Base-by-base conservation (phyloP, 1,140 invertebrate species). In the Leptestheria dahalacensis region DNA sequence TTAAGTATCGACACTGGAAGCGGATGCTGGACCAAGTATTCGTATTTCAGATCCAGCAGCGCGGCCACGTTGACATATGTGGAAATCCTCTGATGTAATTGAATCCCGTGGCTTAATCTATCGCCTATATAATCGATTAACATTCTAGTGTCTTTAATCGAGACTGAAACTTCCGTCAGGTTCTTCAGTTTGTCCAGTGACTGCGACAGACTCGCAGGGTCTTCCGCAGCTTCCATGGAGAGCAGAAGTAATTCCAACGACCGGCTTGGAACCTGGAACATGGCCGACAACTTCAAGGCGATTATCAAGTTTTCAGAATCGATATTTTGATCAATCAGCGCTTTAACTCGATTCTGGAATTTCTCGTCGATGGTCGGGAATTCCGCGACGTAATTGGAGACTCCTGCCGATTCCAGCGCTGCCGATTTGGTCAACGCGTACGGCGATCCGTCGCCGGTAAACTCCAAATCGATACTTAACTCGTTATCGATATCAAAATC, bases 21-120 rank as follows among this genome's bases (percentile, higher is more conserved):
- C 12, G 58, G 48, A 33, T 60, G 58, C 25, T 60, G 47, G 12
- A 51, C n/a, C 49, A 60, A 20, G 41, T 60, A 60, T 12, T 60
- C 53, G 12, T 55, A 55, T 1, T 55, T 55, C 12, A 55, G 18
- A 41, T 55, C 53, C 12, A 55, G 33, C 2, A 20, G 26, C 26
- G 33, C 23, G 2, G 53, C 23, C 9, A 55, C 53, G 26, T 29
- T 20, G 28, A 21, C 20, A 20, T 29, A 55, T 29, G 33, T 33
- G 9, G n/a, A 55, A 33, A 55, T 26, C 12, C 26, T 26, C 2
- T 55, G 53, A 41, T 20, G 11, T 10, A 55, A 10, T 29, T n/a
- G 9, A 2, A 21, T 20, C 11, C 53, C 53, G 53, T 55, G 53
- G 20, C 33, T 9, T 1, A 55, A 28, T 15, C 26, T 10, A 15